Evolutionary conservation across 2,888 invertebrate genomes (phyloP).

Genomic region (Cryptops parisi): DNA sequence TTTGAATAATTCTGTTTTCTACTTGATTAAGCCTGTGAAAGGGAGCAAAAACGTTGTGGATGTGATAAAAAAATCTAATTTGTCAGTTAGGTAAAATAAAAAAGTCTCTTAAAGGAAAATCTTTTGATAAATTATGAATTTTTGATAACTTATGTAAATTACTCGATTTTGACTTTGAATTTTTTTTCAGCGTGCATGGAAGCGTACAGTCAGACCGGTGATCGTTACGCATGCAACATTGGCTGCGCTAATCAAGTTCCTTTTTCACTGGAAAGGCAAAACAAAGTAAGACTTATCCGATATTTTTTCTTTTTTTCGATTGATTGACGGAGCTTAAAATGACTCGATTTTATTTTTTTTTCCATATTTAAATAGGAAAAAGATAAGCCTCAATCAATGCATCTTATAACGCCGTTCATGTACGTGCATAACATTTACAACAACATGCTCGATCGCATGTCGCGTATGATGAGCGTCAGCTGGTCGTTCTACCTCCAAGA

Average conservation of each 20-base stretch:
- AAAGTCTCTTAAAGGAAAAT: too few relatives aligned
- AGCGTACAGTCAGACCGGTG: conserved; percentile 18
- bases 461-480: conserved; percentile 24
- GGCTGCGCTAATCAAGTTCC: conserved; percentile 27
- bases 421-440: conserved; percentile 28
- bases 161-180: too few relatives aligned
- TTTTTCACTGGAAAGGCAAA: conserved; percentile 20
- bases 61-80: too few relatives aligned
- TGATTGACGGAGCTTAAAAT: neutral
- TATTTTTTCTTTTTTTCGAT: neutral
- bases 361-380: conserved; percentile 13
- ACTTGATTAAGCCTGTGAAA: too few relatives aligned
- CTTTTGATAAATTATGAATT: too few relatives aligned
- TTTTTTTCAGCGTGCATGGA: conserved; percentile 18
- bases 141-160: too few relatives aligned
- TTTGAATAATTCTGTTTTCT: too few relatives aligned
- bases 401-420: conserved; percentile 26
- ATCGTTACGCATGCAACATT: conserved; percentile 24
- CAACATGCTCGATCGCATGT: conserved; percentile 27
- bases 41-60: too few relatives aligned
- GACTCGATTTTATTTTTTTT: neutral
- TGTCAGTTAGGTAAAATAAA: too few relatives aligned
- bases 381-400: conserved; percentile 17
- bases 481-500: conserved; percentile 29
- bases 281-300: conserved; percentile 13